Evolutionary conservation across 2,797 vertebrate genomes (phyloP), one percentile per base, ranked within the genome.

Genomic region (Hybognathus amarus): DNA sequence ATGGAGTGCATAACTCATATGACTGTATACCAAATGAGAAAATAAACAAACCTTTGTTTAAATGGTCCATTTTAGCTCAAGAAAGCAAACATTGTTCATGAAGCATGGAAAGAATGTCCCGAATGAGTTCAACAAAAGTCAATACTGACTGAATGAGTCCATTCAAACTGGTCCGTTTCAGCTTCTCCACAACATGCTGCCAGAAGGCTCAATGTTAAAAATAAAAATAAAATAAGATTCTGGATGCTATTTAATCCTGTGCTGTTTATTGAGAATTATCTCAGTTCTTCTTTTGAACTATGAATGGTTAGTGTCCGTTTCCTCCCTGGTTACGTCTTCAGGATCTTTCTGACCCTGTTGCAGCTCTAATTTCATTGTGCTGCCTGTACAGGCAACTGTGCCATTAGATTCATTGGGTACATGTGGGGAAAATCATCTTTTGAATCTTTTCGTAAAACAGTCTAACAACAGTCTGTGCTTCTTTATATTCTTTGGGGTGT

Each of bases 151-250:
- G 59, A 69, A 61, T 75, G 78, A 83, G 87, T 70, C 90, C 78
- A 87, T 68, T 84, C 74, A 86, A 73, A 50, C 52, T 87, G 88
- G 80, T 87, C 88, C 87, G 87, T 82, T 90, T 87, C 87, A 90
- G 87, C 77, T 77, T 75, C 85, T 85, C 6, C n/a, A 18, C 20
- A 24, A 78, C 22, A 50, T 45, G 22, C 20, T 83, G 70, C 59
- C 71, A 82, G 33, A 80, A 73, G 40, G 50, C 47, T 45, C 30
- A n/a, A 45, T 30, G 45, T 47, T 47, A 15, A 13, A 45, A 47
- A 5, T 15, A 45, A 45, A 42, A 42, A 2, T 8, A 9, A 12
- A 47, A 47, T 5, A 50, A 18, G 42, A 27, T 75, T 52, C 22
- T 38, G 6, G 24, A 15, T 67, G 24, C 36, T 47, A 10, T 69